Base-by-base conservation (phyloP, 1,140 invertebrate genomes). In the Vollenhovia emeryi region DNA sequence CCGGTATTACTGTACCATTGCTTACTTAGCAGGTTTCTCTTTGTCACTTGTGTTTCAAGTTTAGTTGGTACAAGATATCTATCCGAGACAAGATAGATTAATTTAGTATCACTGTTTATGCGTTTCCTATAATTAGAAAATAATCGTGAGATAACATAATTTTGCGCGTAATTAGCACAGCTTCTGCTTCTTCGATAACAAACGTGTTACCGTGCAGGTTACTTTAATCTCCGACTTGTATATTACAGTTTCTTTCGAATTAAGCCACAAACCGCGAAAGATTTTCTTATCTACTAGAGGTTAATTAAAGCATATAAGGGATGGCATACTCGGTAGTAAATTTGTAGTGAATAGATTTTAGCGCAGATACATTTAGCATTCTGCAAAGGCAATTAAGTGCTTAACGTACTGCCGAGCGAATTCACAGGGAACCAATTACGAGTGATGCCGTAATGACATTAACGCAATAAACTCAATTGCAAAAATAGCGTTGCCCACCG, bases 361-460 rank as follows among this genome's bases (percentile, higher is more conserved):
- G 30, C 59, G 43, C 66, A 11, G 68, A 52, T 52, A 36, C 45
- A 36, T 36, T 79, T 50, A 24, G 40, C 15, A 62, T 68, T 43
- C 15, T 13, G 75, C 21, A 50, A 48, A 50, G 33, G 75, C 43
- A 68, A 79, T 68, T 68, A 68, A 79, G 30, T 24, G 21, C 21
- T 50, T 24, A 50, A 50, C 21, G 5, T 8, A 21, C 21, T n/a
- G 60, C 30, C n/a, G 30, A 50, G 43, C 40, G 59, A 24, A 66
- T 27, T 27, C 30, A 18, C 21, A 2, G 30, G 4, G 13, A 68
- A 18, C 43, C 48, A 68, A 79, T 79, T 79, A 52, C 60, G 15
- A 33, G 36, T 33, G 59, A 78, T 50, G 60, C 60, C 45, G 60
- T 79, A 52, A 79, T 43, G 48, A 82, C n/a, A 57, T 73, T 73